A percentile compares a stretch with the other conserved stretches of the same genome.
Evolutionary conservation across 2,888 invertebrate genomes (phyloP).

Genomic region (Hypolimnas misippus): DNA sequence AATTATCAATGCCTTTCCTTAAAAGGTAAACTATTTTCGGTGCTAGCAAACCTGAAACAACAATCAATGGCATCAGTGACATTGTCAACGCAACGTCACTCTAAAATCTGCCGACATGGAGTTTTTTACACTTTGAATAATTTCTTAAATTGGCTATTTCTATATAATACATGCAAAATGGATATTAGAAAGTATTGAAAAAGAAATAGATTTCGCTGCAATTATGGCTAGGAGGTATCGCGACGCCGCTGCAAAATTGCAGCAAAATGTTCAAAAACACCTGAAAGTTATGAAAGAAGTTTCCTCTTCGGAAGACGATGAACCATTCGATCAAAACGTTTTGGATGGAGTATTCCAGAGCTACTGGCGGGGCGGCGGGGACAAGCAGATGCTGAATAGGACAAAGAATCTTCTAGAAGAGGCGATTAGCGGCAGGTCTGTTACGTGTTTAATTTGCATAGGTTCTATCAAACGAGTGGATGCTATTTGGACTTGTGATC

Average conservation of each 20-base stretch:
- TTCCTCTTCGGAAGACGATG: constrained; percentile 78
- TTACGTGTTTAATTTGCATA: constrained; percentile 95
- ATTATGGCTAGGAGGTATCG: constrained; percentile 70
- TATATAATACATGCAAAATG: constrained; percentile 1
- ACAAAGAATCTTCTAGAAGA: constrained; percentile 91
- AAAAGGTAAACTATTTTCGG: too few species aligned
- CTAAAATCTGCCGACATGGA: constrained; percentile 30
- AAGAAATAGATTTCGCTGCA: neutral
- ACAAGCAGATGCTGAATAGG: constrained; percentile 71
- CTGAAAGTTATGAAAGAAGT: constrained; percentile 72
- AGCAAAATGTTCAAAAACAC: constrained; percentile 76
- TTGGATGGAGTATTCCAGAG: constrained; percentile 72
- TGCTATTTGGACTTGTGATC: constrained; percentile 93
- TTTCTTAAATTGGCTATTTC: too few species aligned
- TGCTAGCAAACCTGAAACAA: neutral
- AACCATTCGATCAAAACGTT: constrained; percentile 68
- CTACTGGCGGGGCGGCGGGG: constrained; percentile 71
- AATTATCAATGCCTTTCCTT: too few species aligned
- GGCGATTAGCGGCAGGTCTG: constrained; percentile 90
- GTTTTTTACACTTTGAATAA: neutral
- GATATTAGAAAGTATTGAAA: neutral
- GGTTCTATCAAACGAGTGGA: constrained; percentile 92
- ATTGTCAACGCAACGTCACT: constrained; percentile 17
- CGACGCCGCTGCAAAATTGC: constrained; percentile 76
- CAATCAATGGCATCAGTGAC: neutral